Evolutionary conservation across 1,140 invertebrate genomes (phyloP).

Genomic region (Pantala flavescens): DNA sequence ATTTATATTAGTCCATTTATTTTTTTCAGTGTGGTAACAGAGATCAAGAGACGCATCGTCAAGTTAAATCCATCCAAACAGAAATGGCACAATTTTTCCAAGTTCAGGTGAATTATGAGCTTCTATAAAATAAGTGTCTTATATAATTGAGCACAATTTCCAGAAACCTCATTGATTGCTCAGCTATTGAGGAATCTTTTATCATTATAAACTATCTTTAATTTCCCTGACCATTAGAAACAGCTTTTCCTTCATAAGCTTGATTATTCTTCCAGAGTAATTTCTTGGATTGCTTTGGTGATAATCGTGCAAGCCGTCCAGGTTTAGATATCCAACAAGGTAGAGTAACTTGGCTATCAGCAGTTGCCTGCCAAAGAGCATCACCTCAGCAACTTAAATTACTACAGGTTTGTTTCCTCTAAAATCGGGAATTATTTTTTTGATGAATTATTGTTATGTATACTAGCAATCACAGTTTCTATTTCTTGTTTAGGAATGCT

Average conservation of each 20-base stretch:
- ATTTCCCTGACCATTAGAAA: too few relatives aligned
- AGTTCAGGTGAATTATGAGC: neutral
- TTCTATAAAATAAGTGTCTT: too few relatives aligned
- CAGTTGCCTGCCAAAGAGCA: neutral
- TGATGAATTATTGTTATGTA: neutral
- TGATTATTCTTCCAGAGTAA: neutral
- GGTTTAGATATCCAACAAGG: neutral
- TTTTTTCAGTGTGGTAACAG: neutral
- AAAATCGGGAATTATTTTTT: neutral
- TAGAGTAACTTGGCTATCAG: neutral
- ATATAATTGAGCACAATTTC: too few relatives aligned
- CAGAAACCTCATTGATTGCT: too few relatives aligned
- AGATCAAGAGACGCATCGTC: neutral
- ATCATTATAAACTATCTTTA: too few relatives aligned
- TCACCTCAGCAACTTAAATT: neutral
- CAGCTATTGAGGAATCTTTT: too few relatives aligned
- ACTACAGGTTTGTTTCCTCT: neutral
- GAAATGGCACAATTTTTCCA: neutral
- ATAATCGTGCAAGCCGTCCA: neutral
- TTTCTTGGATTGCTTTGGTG: neutral
- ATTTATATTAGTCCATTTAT: neutral
- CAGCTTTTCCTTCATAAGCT: too few relatives aligned
- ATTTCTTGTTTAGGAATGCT: constrained; percentile 32
- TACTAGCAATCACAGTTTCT: neutral
- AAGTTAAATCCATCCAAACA: neutral